Base-by-base conservation (phyloP, 2,888 invertebrate genomes). In the Limnephilus rhombicus region DNA sequence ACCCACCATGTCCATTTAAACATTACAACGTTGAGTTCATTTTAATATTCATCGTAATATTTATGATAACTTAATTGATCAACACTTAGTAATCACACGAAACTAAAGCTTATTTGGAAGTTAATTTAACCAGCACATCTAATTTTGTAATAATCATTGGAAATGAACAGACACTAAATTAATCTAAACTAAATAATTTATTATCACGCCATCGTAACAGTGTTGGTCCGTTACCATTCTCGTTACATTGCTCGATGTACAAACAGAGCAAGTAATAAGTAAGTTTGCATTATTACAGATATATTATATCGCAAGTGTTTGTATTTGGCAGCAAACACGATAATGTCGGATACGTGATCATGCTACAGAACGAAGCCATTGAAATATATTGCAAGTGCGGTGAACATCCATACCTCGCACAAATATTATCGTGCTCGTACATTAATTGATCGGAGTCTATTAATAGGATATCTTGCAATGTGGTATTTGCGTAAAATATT, bases 291-390 rank as follows among this genome's bases (percentile, higher is more conserved):
- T 68, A 68, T 18, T 68, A 53, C 53, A 53, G 4, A 53, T 53
- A 53, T 18, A 53, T 53, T 45, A 45, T 49, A 24, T 68, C 15
- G 18, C 53, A 68, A 83, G 31, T 83, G 83, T 83, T 83, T 83
- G 37, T 37, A 37, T 83, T 83, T 83, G 83, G 31, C 18, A 24
- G 83, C 37, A 29, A 83, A 83, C 83, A 31, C 18, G 83, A 83
- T 83, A 34, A 34, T 83, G 83, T 83, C 31, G 83, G 83, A 83
- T 83, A 83, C 31, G 37, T 83, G 37, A 83, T 68, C 53, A 24
- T 24, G 13, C 4, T 68, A 68, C 53, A 24, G 53, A 68, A 68
- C 53, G 53, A 68, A 24, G 53, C 53, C 7, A 18, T 68, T 68
- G 53, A 68, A 68, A 68, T 68, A 68, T 18, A 68, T 68, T 68